These are phyloP conservation scores for Meloe dianella DNA, from an alignment of 2,888 invertebrate genomes.

Conservation along the genomic window DNA sequence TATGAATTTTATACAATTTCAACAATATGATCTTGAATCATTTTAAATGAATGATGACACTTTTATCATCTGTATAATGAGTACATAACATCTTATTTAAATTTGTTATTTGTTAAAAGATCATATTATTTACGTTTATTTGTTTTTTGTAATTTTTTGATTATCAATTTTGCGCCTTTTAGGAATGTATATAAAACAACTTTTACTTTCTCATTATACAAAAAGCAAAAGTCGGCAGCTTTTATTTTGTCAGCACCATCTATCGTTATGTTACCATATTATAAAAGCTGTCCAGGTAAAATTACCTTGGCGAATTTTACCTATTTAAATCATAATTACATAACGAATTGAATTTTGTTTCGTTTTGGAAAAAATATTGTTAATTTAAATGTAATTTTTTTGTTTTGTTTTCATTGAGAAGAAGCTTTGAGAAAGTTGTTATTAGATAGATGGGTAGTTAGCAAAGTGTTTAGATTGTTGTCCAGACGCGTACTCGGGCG, in stretches of 20 bases:
- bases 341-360: no score
- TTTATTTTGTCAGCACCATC: constrained; percentile 13
- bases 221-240: background rate
- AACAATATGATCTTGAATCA: background rate
- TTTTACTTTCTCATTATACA: constrained; percentile 21
- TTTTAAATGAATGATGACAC: constrained; percentile 6
- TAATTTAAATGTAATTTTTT: no score
- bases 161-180: constrained; percentile 13
- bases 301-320: no score
- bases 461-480: constrained; percentile 31
- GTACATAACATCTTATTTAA: background rate
- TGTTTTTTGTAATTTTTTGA: background rate
- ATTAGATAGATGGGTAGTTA: constrained; percentile 7
- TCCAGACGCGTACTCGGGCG: background rate
- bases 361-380: no score
- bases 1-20: background rate
- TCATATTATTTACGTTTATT: background rate
- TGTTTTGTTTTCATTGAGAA: no score
- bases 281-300: background rate
- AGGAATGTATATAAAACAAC: constrained; percentile 14
- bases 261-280: background rate
- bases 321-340: no score
- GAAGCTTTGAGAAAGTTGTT: background rate
- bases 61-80: background rate
- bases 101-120: background rate